Conservation (phyloP, 2,888 invertebrate species). For the Idaea biselata region DNA sequence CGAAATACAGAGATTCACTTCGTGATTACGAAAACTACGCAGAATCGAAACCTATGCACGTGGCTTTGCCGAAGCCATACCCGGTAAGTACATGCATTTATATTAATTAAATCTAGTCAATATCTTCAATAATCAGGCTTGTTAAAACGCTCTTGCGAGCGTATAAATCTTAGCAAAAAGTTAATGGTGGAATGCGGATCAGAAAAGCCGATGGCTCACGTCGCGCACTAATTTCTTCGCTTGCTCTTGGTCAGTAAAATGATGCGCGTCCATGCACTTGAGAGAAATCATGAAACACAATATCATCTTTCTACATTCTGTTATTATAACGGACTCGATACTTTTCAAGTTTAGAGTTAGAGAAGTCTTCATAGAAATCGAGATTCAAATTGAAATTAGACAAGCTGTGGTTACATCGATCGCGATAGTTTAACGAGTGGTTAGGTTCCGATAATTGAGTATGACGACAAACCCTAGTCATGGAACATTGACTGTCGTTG, state of each 20-base stretch:
- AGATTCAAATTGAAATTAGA: constrained; percentile 32
- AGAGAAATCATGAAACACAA: constrained; percentile 70
- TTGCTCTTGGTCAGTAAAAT: constrained; percentile 62
- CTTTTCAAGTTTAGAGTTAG: not conserved
- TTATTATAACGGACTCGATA: not conserved
- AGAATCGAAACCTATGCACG: constrained; percentile 59
- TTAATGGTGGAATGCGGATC: constrained; percentile 73
- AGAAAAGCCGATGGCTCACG: constrained; percentile 62
- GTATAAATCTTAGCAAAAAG: constrained; percentile 58
- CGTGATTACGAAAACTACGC: constrained; percentile 63
- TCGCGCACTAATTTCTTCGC: constrained; percentile 76
- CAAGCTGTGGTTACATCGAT: constrained; percentile 36
- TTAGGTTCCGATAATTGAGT: constrained; percentile 46
- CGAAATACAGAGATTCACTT: constrained; percentile 60
- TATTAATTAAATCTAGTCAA: constrained; percentile 28
- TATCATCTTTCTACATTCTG: constrained; percentile 24
- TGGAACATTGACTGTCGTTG: constrained; percentile 49
- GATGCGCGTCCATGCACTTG: constrained; percentile 56
- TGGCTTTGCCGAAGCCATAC: constrained; percentile 68
- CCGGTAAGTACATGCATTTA: constrained; percentile 55
- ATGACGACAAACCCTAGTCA: constrained; percentile 47
- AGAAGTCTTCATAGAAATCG: constrained; percentile 20
- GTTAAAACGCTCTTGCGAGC: constrained; percentile 18
- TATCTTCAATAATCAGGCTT: not conserved
- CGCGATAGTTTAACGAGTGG: constrained; percentile 44